These are phyloP conservation scores for Strix uralensis DNA, from an alignment of 2,113 vertebrate genomes.

Conservation along the genomic window DNA sequence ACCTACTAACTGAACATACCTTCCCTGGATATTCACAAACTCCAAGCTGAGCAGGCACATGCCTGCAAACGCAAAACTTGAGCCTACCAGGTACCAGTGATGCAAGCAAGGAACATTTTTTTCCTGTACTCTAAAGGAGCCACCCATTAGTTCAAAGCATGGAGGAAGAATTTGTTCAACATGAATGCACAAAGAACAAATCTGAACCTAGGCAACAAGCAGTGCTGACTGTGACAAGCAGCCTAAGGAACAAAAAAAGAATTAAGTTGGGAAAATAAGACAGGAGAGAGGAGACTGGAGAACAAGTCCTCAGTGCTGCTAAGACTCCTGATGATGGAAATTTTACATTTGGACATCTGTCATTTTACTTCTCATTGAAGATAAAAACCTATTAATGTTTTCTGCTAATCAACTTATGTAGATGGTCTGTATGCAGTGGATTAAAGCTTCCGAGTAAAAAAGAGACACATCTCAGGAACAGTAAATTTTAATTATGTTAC, in stretches of 20 bases:
- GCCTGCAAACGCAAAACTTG: neutral
- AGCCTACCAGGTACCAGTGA: neutral
- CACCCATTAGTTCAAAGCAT: neutral
- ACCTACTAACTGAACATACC: rapidly evolving
- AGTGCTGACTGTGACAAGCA: neutral
- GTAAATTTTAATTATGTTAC: neutral
- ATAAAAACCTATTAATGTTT: neutral
- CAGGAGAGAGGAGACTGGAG: neutral
- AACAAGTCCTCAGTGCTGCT: neutral
- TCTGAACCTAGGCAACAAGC: neutral
- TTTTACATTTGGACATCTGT: neutral
- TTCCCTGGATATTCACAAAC: neutral
- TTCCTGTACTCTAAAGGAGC: neutral
- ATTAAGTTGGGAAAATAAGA: neutral
- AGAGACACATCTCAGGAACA: neutral
- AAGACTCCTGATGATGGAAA: neutral
- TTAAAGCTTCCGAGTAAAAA: neutral
- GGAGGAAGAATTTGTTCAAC: neutral
- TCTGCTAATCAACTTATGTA: neutral
- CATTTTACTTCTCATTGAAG: neutral
- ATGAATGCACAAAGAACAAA: neutral
- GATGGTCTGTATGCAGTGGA: neutral
- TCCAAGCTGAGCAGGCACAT: neutral
- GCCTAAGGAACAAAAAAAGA: neutral
- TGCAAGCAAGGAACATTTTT: neutral